Percentiles rank a stretch among this genome's conserved stretches.
Evolutionary conservation across 2,888 invertebrate species (phyloP).

Genomic region (Agrotis segetum): DNA sequence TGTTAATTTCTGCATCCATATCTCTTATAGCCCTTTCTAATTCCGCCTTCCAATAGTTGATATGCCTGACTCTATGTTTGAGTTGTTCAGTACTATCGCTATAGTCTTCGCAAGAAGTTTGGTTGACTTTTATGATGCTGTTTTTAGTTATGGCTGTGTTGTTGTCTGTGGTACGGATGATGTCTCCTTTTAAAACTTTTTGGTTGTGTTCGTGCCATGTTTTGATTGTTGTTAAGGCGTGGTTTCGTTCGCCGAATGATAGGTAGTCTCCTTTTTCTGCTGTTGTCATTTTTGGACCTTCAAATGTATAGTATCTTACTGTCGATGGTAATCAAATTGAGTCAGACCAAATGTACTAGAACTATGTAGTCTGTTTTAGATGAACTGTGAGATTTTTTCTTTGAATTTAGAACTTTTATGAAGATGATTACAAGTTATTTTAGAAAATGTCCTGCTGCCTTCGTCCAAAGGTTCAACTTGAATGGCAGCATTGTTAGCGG

Average conservation of each 20-base stretch:
- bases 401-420: not conserved
- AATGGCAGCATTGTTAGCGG: not conserved
- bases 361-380: not conserved
- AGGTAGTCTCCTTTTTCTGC: slow-evolving; percentile 81
- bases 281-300: slow-evolving; percentile 71
- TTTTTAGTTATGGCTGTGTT: slow-evolving; percentile 87
- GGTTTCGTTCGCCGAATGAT: slow-evolving; percentile 81
- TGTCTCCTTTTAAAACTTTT: slow-evolving; percentile 83
- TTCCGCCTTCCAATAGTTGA: slow-evolving; percentile 87
- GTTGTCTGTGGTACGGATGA: slow-evolving; percentile 82
- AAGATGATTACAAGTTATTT: not conserved
- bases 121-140: slow-evolving; percentile 86
- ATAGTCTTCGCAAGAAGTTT: slow-evolving; percentile 83
- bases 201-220: slow-evolving; percentile 85
- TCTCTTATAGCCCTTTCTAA: slow-evolving; percentile 85
- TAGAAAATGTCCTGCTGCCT: not conserved
- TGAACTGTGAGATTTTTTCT: too few species aligned
- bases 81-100: slow-evolving; percentile 85
- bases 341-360: not conserved
- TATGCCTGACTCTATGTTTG: slow-evolving; percentile 82
- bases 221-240: slow-evolving; percentile 77
- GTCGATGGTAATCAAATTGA: not conserved
- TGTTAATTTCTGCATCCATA: slow-evolving; percentile 83
- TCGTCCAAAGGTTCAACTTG: not conserved
- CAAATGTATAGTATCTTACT: not conserved